Evolutionary conservation across 2,888 invertebrate genomes (phyloP), one percentile per base, ranked within the genome.

Genomic region (Galerucella calmariensis): DNA sequence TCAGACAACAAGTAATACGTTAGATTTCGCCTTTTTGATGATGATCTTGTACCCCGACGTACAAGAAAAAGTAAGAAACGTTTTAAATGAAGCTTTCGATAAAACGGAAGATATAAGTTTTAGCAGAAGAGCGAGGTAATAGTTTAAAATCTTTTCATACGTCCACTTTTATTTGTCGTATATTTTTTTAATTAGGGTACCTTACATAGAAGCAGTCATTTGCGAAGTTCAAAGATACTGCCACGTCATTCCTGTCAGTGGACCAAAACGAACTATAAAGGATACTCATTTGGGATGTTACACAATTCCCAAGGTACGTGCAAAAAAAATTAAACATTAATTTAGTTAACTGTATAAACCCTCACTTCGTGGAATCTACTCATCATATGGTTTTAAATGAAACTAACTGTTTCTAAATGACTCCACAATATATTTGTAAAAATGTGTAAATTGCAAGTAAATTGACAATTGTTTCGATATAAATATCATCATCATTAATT

Each of bases 1-100:
- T 0, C 89, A 90, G 78, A 92, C 92, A 0, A 93, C 92, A 0
- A 90, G 91, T 74, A 89, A 88, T 53, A 91, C 92, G 0, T 84
- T 93, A 20, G 91, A 92, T 79, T 90, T 92, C 82, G 88, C 90
- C 0, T 86, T 93, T 67, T 86, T 93, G 81, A 88, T 90, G 79
- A 90, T 93, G 88, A 87, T 91, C 16, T 81, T 90, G 41, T 87
- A 90, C 75, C 90, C 90, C 62, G 90, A 92, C 11, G 84, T 92
- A 2, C 93, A 93, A 83, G 82, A 85, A 2, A 89, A 89, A 79
- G 86, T 92, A 0, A 90, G 90, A 48, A 81, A 87, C 0, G 90
- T 91, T 81, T 85, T 93, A 14, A 88, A 89, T 58, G 78, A 81
- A 0, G 88, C 88, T 53, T 85, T 89, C 35, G 82, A 87, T 0